Conservation (phyloP, 2,888 invertebrate species). For the Elysia crispata region DNA sequence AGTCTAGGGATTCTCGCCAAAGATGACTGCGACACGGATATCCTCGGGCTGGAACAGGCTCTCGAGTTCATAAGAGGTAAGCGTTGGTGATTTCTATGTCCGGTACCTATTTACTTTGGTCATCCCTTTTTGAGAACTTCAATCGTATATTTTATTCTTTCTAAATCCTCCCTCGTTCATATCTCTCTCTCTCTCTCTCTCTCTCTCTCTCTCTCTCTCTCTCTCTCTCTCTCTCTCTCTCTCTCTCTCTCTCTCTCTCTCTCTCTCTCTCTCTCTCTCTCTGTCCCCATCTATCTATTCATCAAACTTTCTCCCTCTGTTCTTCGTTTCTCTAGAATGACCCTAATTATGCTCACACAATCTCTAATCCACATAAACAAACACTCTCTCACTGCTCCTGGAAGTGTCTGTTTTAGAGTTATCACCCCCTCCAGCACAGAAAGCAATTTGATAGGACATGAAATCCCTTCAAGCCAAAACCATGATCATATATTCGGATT, state of each 20-base stretch:
- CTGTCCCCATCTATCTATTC: not conserved
- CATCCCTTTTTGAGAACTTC: not conserved
- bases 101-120: too few relatives aligned
- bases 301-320: not conserved
- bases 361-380: too few relatives aligned
- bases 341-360: too few relatives aligned
- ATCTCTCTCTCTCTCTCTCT: not conserved
- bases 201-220: not conserved
- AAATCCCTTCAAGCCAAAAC: too few relatives aligned
- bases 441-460: too few relatives aligned
- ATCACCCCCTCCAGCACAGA: too few relatives aligned
- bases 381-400: too few relatives aligned
- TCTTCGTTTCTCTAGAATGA: not conserved
- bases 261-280: not conserved
- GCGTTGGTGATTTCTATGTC: conserved; percentile 62
- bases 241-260: not conserved
- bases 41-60: conserved; percentile 95
- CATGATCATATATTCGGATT: too few relatives aligned
- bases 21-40: conserved; percentile 97
- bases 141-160: conserved; percentile 6
- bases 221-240: conserved; percentile 17
- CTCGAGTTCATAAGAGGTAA: conserved; percentile 97
- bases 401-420: too few relatives aligned
- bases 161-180: not conserved
- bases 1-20: conserved; percentile 91